Evolutionary conservation across 2,888 invertebrate genomes (phyloP).

Genomic region (Andrena praecox): DNA sequence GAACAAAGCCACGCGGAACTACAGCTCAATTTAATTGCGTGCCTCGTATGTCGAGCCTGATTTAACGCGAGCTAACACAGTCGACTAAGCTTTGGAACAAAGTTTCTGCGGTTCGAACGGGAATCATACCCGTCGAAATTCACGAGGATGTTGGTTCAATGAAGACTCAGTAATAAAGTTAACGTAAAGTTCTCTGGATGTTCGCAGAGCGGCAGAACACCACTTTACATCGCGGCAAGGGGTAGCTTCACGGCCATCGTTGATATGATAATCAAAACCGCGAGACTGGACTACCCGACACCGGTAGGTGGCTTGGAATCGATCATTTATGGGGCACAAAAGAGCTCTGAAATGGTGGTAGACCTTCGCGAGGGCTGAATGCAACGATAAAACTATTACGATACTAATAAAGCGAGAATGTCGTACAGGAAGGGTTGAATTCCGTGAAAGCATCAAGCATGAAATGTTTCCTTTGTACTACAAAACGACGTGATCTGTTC

Average conservation of each 20-base stretch:
- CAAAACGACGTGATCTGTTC: slow-evolving; percentile 3
- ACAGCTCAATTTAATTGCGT: neutral
- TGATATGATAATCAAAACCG: slow-evolving; percentile 92
- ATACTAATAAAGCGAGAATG: neutral
- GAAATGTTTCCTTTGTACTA: neutral
- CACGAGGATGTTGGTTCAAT: neutral
- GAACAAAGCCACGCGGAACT: neutral
- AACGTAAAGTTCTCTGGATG: slow-evolving; percentile 53
- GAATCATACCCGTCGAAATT: slow-evolving; percentile 21
- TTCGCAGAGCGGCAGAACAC: slow-evolving; percentile 88
- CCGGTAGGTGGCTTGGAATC: slow-evolving; percentile 84
- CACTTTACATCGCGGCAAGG: slow-evolving; percentile 91
- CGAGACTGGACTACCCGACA: slow-evolving; percentile 88
- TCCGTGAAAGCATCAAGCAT: neutral
- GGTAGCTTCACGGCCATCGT: slow-evolving; percentile 94
- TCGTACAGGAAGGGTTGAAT: neutral
- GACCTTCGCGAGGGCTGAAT: no score
- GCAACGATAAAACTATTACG: no score
- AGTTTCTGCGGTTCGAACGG: slow-evolving; percentile 26
- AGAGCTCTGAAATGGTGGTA: neutral
- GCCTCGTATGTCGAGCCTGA: no score
- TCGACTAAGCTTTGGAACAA: slow-evolving; percentile 28
- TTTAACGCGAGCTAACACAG: slow-evolving; percentile 17
- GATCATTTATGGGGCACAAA: neutral
- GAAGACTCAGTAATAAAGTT: slow-evolving; percentile 45